Conservation (phyloP, 1,140 invertebrate species). For the Magallana ariakensis region DNA sequence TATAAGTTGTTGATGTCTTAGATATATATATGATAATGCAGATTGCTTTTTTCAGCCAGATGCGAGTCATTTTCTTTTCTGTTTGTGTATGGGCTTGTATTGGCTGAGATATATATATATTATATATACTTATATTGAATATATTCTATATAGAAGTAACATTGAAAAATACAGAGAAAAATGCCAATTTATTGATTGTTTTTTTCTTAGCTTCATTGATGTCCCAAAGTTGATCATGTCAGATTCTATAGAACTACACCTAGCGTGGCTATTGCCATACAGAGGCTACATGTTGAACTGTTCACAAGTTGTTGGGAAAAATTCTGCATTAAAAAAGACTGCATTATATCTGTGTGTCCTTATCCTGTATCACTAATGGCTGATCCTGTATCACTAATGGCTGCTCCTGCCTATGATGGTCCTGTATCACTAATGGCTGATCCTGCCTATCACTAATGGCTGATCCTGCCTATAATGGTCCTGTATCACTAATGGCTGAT, state of each 20-base stretch:
- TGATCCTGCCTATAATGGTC: no score
- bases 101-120: constrained; percentile 18
- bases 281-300: constrained; percentile 1
- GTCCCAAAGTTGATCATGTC: constrained; percentile 33
- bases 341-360: constrained; percentile 5
- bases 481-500: neutral
- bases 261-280: neutral
- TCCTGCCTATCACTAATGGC: no score
- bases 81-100: constrained; percentile 21
- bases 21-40: constrained; percentile 28
- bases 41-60: constrained; percentile 30
- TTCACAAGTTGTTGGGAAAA: constrained; percentile 31
- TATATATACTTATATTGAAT: constrained; percentile 14
- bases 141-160: constrained; percentile 34
- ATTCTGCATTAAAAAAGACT: constrained; percentile 28
- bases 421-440: neutral
- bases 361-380: neutral
- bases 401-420: neutral
- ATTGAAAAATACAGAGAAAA: neutral
- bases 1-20: constrained; percentile 28
- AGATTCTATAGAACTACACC: constrained; percentile 16
- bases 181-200: constrained; percentile 25
- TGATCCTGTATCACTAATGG: neutral
- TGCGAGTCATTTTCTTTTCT: constrained; percentile 13
- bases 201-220: constrained; percentile 32